phyloP scores from a whole-genome alignment of 2,113 vertebrate species.

The Apistogramma diplotaenia region DNA sequence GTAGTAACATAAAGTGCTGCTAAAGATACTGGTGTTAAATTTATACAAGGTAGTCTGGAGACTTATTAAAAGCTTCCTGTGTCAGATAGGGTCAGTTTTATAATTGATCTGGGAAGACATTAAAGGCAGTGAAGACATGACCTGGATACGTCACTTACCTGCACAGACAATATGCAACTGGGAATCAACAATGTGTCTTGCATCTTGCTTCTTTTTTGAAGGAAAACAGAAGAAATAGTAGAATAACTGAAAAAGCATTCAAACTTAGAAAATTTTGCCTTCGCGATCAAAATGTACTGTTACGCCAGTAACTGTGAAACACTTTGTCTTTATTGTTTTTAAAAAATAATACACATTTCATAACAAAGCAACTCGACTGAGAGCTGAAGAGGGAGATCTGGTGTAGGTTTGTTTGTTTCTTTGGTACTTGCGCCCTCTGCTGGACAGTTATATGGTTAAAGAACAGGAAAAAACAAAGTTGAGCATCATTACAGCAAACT shows the following conservation, averaged over 20 bases:
- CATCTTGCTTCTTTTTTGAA: background rate
- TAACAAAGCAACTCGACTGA: background rate
- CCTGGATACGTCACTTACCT: background rate
- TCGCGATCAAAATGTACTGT: background rate
- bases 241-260: background rate
- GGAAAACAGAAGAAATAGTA: background rate
- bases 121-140: background rate
- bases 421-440: conserved; percentile 49
- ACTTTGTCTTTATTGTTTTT: background rate
- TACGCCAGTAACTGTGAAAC: background rate
- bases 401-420: conserved; percentile 14
- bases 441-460: conserved; percentile 1
- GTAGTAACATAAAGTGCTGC: conserved; percentile 39
- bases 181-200: background rate
- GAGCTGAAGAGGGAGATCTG: background rate
- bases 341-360: background rate
- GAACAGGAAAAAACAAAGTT: background rate
- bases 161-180: background rate
- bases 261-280: background rate
- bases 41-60: conserved; percentile 27
- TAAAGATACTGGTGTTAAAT: conserved; percentile 43
- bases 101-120: background rate
- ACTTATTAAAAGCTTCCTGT: conserved; percentile 14
- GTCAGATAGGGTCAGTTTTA: background rate
- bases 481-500: background rate